Conservation (phyloP, 2,888 invertebrate species). For the Dicyrtoma fusca region DNA sequence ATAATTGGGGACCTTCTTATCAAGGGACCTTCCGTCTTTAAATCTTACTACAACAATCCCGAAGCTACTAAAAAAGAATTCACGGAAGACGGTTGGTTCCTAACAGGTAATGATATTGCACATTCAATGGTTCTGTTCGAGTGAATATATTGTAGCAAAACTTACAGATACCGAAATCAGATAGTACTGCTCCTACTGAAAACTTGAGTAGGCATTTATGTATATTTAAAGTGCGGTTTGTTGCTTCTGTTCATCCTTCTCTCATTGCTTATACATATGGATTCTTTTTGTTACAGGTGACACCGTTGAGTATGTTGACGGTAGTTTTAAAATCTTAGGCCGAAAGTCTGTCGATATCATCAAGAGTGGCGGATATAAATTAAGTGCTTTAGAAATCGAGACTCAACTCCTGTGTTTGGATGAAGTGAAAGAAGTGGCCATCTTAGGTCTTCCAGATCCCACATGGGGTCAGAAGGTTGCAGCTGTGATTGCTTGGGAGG, state of each 20-base stretch:
- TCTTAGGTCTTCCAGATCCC: slow-evolving; percentile 76
- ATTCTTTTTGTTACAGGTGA: slow-evolving; percentile 87
- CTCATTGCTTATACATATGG: too few relatives aligned
- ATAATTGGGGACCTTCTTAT: slow-evolving; percentile 67
- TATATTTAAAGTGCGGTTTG: too few relatives aligned
- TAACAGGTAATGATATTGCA: slow-evolving; percentile 78
- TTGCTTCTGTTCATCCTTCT: too few relatives aligned
- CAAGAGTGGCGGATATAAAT: slow-evolving; percentile 83
- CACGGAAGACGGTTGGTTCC: slow-evolving; percentile 82
- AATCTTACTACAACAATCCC: slow-evolving; percentile 77
- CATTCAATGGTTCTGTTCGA: too few relatives aligned
- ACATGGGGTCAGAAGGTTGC: slow-evolving; percentile 78
- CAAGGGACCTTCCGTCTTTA: slow-evolving; percentile 71
- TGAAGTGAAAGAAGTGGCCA: slow-evolving; percentile 74
- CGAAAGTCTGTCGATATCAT: slow-evolving; percentile 82
- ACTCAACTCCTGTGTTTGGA: slow-evolving; percentile 76
- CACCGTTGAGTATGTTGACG: slow-evolving; percentile 68
- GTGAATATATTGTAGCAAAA: too few relatives aligned
- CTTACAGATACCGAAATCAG: too few relatives aligned
- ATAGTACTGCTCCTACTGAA: too few relatives aligned
- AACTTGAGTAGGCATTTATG: too few relatives aligned
- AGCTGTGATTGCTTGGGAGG: slow-evolving; percentile 61
- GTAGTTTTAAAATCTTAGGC: slow-evolving; percentile 76
- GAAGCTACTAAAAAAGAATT: slow-evolving; percentile 72
- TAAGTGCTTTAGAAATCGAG: slow-evolving; percentile 84